Conservation (phyloP, 2,113 vertebrate species). For the Dipodomys merriami region DNA sequence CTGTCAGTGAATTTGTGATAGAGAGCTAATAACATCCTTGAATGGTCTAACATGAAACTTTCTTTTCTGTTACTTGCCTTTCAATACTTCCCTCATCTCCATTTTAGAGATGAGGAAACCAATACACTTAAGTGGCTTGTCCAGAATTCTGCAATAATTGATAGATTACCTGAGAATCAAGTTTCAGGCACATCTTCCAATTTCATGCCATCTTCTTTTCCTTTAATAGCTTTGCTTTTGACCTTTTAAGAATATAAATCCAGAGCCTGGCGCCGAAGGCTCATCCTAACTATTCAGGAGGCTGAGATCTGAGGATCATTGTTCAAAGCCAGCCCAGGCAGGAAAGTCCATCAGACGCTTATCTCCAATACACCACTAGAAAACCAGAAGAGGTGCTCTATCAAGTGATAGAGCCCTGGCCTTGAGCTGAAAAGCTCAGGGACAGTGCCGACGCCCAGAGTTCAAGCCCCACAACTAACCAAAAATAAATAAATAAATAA, state of each 20-base stretch:
- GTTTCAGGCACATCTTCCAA: constrained; percentile 7
- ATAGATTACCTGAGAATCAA: neutral
- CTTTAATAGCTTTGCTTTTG: neutral
- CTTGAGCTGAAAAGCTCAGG: too few relatives aligned
- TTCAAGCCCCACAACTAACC: too few relatives aligned
- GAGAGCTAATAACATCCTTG: neutral
- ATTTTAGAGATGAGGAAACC: neutral
- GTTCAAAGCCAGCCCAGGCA: too few relatives aligned
- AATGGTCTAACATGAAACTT: neutral
- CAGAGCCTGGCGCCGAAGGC: too few relatives aligned
- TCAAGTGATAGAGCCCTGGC: too few relatives aligned
- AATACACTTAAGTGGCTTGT: neutral
- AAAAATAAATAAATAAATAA: too few relatives aligned
- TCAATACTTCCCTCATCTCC: neutral
- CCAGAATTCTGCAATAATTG: neutral
- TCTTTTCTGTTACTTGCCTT: constrained; percentile 13
- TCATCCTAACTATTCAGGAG: too few relatives aligned
- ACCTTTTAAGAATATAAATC: neutral
- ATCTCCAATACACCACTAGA: too few relatives aligned
- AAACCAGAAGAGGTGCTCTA: too few relatives aligned
- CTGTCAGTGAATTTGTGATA: constrained; percentile 31
- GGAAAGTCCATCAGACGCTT: too few relatives aligned
- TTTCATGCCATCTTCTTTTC: neutral
- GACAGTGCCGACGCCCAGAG: too few relatives aligned
- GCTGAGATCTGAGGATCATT: too few relatives aligned